Conservation (phyloP, 2,888 invertebrate genomes). For the Protodeltote pygarga region DNA sequence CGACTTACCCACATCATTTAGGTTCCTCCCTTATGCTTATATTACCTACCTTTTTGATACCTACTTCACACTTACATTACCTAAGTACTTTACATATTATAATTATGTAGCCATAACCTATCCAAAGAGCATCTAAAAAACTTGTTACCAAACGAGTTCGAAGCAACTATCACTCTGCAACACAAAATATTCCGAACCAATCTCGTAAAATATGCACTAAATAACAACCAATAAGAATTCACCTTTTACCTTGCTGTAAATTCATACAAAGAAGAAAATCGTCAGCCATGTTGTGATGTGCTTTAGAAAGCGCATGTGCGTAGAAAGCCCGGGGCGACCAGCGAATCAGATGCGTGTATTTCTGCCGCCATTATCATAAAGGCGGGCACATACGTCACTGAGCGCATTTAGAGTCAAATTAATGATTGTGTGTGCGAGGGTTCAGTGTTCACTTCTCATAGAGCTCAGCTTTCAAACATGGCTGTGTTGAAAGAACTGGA, state of each 20-base stretch:
- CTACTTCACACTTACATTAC: too few relatives aligned
- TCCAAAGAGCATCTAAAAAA: too few relatives aligned
- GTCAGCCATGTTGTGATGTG: slow-evolving; percentile 65
- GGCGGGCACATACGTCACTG: slow-evolving; percentile 66
- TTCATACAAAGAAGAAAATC: slow-evolving; percentile 7
- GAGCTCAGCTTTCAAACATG: slow-evolving; percentile 25
- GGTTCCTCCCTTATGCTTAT: too few relatives aligned
- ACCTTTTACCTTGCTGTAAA: slow-evolving; percentile 21
- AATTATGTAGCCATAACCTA: too few relatives aligned
- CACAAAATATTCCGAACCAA: slow-evolving; percentile 14
- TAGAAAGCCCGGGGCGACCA: slow-evolving; percentile 62
- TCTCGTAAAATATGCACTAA: slow-evolving; percentile 1
- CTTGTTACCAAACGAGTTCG: too few relatives aligned
- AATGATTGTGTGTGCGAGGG: slow-evolving; percentile 40
- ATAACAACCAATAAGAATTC: slow-evolving; percentile 11
- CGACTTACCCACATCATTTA: too few relatives aligned
- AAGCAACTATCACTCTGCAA: neutral
- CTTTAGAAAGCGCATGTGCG: slow-evolving; percentile 68
- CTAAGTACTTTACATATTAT: too few relatives aligned
- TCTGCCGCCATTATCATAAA: slow-evolving; percentile 69
- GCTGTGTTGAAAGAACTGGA: slow-evolving; percentile 6
- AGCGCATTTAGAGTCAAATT: slow-evolving; percentile 53
- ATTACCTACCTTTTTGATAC: too few relatives aligned
- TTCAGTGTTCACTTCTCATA: too few relatives aligned
- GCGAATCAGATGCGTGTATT: slow-evolving; percentile 67